These are phyloP conservation scores for Charanyca ferruginea DNA, from an alignment of 2,888 invertebrate species.

Conservation along the genomic window DNA sequence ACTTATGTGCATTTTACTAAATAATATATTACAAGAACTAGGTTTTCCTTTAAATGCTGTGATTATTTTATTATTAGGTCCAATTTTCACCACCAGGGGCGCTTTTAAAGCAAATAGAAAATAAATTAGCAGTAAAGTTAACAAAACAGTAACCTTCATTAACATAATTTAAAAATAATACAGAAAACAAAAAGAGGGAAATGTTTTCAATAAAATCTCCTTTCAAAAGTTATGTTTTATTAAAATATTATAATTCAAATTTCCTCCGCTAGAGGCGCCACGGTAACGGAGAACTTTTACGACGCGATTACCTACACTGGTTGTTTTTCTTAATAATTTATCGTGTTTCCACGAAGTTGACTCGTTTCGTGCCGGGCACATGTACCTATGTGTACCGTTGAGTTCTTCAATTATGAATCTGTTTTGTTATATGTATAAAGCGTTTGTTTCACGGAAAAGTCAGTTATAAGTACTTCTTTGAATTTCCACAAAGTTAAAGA, in stretches of 20 bases:
- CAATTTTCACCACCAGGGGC: conserved; percentile 35
- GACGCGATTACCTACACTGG: conserved; percentile 58
- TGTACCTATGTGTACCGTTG: conserved; percentile 47
- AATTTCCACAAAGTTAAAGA: conserved; percentile 26
- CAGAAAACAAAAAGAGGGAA: conserved; percentile 15
- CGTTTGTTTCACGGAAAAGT: conserved; percentile 41
- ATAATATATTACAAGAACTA: background rate
- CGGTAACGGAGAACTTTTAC: conserved; percentile 52
- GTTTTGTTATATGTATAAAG: conserved; percentile 46
- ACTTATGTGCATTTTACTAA: background rate
- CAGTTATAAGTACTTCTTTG: conserved; percentile 24
- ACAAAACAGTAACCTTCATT: conserved; percentile 18
- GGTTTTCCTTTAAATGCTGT: too few species aligned
- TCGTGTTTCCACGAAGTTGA: conserved; percentile 58
- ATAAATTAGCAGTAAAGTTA: background rate
- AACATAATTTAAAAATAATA: conserved; percentile 28
- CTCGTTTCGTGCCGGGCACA: conserved; percentile 45
- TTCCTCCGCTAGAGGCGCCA: conserved; percentile 68
- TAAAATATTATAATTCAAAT: conserved; percentile 38
- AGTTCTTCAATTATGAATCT: conserved; percentile 63
- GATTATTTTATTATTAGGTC: conserved; percentile 8
- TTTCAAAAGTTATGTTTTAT: conserved; percentile 42
- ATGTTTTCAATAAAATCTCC: conserved; percentile 39
- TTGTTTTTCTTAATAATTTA: conserved; percentile 69
- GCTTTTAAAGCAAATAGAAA: conserved; percentile 20